phyloP scores from a whole-genome alignment of 37 sponge, comb jelly and placozoan species.

The Ephydatia muelleri region DNA sequence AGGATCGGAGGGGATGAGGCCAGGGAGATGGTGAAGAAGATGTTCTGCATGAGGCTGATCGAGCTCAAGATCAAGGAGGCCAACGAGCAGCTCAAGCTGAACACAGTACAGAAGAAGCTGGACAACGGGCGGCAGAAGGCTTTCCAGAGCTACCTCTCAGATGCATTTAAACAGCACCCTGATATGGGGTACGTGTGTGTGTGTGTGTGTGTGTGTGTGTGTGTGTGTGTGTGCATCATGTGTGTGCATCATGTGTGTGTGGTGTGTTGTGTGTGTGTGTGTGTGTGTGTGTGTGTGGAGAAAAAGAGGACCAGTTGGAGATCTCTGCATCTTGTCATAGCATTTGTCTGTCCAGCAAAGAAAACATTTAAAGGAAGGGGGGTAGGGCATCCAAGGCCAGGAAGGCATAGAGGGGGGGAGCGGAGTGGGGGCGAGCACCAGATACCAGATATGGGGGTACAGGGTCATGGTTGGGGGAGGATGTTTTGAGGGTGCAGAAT shows the following conservation, averaged over 20 bases:
- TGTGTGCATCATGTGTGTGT: slow-evolving; percentile 3
- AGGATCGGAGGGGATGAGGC: slow-evolving; percentile 36
- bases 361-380: too few relatives aligned
- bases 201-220: slow-evolving; percentile 6
- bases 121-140: slow-evolving; percentile 28
- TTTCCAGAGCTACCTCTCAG: slow-evolving; percentile 51
- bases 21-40: slow-evolving; percentile 52
- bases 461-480: too few relatives aligned
- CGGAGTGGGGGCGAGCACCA: too few relatives aligned
- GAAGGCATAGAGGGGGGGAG: too few relatives aligned
- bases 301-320: too few relatives aligned
- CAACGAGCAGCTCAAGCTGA: slow-evolving; percentile 21
- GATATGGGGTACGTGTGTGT: slow-evolving; percentile 64
- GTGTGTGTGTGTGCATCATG: too few relatives aligned
- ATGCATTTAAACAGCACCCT: slow-evolving; percentile 65
- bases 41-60: slow-evolving; percentile 70
- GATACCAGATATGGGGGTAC: too few relatives aligned
- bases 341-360: too few relatives aligned
- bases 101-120: slow-evolving; percentile 1
- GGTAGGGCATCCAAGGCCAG: too few relatives aligned
- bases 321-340: too few relatives aligned
- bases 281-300: slow-evolving; percentile 4
- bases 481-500: too few relatives aligned
- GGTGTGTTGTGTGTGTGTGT: neutral
- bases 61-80: slow-evolving; percentile 72